These are phyloP conservation scores for Saxicola maurus DNA, from an alignment of 2,797 vertebrate genomes.

Conservation along the genomic window DNA sequence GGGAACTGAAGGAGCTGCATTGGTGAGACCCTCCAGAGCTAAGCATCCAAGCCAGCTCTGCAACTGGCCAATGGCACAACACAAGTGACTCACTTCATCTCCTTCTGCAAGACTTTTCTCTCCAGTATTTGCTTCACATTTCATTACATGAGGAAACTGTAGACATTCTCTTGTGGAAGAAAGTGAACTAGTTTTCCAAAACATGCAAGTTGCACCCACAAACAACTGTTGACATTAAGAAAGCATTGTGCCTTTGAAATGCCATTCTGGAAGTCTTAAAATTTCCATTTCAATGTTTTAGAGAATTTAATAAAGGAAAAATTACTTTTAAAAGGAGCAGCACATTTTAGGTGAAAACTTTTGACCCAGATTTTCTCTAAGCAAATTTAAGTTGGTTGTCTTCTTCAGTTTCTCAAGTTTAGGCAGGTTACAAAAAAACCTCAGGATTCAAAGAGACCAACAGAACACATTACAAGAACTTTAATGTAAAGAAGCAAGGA, in stretches of 20 bases:
- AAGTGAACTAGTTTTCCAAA: not conserved
- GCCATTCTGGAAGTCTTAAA: not conserved
- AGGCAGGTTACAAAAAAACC: not conserved
- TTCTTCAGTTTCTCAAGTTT: not conserved
- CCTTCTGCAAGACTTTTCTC: not conserved
- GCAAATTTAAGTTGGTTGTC: not conserved
- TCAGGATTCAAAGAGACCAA: not conserved
- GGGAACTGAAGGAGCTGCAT: not conserved
- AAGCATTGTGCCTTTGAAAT: not conserved
- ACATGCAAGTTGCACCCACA: not conserved
- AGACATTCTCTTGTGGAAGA: not conserved
- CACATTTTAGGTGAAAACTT: not conserved
- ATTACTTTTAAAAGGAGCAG: not conserved
- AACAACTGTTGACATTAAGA: constrained; percentile 18
- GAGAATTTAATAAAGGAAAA: not conserved
- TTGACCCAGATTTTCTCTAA: not conserved
- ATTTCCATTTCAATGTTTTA: not conserved
- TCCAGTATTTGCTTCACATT: not conserved
- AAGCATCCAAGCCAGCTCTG: not conserved
- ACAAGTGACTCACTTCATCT: not conserved
- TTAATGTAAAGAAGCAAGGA: not conserved
- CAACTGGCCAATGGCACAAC: not conserved
- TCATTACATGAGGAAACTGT: not conserved
- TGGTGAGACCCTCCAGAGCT: not conserved
- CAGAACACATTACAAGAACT: not conserved